Evolutionary conservation across 2,888 invertebrate genomes (phyloP), one percentile per base, ranked within the genome.

Genomic region (Antheraea yamamai): DNA sequence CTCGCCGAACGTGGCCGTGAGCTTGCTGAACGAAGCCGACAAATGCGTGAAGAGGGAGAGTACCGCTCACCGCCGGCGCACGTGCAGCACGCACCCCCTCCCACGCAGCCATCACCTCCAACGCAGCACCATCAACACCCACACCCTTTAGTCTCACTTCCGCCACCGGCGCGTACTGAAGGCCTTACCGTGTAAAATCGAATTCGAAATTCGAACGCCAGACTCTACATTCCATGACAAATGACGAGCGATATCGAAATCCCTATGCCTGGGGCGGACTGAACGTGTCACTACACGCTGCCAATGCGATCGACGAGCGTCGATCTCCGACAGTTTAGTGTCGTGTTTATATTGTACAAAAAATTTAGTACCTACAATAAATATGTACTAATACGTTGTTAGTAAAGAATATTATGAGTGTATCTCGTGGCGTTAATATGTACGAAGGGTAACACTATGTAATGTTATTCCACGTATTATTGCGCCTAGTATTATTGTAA

Each of bases 151-250:
- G 92, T 96, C 81, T 95, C 96, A 47, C 93, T 96, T 51, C 96
- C 96, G 75, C 95, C 96, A n/a, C 95, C 96, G 74, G 95, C 96
- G 35, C 95, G 96, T 85, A 96, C 97, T 76, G 97, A 97, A 88
- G 97, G 97, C 72, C 95, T 97, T 86, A 97, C 97, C 83, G 97
- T 97, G 90, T 97, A 95, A 66, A 95, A 85, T 83, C 77, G 77
- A 78, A 76, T 77, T 76, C 79, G 35, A 77, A 74, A 78, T 76
- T 79, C 78, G 77, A 80, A 76, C 81, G 81, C 80, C 85, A 79
- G 81, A 85, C 83, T 85, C 83, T 85, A 92, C 91, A 92, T 91
- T 91, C 91, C 92, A 91, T 85, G 83, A 75, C 47, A 75, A 73
- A 75, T 75, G 73, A 75, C 75, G 73, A 75, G 75, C 73, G 58